Base-by-base conservation (phyloP, 2,888 invertebrate species). In the Alcis repandata region DNA sequence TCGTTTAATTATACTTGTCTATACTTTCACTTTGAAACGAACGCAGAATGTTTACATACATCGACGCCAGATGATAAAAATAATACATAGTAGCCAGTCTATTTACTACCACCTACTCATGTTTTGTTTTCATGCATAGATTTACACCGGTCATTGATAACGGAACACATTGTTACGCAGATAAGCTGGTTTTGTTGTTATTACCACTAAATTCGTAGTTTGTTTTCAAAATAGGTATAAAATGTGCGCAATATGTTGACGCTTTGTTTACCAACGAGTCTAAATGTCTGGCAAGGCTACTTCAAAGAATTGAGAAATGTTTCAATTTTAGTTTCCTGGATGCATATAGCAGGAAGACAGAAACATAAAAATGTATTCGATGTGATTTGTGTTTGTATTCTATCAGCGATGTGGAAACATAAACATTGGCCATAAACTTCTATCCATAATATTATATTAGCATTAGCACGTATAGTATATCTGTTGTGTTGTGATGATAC, bases 31-130 rank as follows among this genome's bases (percentile, higher is more conserved):
- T 53, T 49, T 52, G 45, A 54, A 57, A 10, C 6, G 27, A 40
- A 45, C 51, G 48, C 41, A 56, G 46, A 49, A 49, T 61, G 59
- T 62, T 67, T 59, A 63, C 63, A 27, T 51, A 17, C 61, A 54
- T 11, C 41, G 43, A 48, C 46, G 59, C 40, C 52, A 51, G 27
- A 62, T 48, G 46, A 68, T 64, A 71, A 71, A 67, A 67, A 60
- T 62, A 69, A 67, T 64, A 64, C 70, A 70, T 59, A 40, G 33
- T 20, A 43, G 49, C 36, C 46, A 63, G 56, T 59, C 62, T 68
- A 67, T 70, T 72, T 59, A 59, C 61, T 61, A 48, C 27, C 17
- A 49, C 48, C 32, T 52, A 46, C 40, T n/a, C 33, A 32, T 48
- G 40, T 58, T 69, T 60, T 69, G 43, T 36, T 68, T 53, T 38